A percentile compares a stretch with the other conserved stretches of the same genome.
These are phyloP conservation scores for Drosophila parabipectinata DNA, from an alignment of 1,140 invertebrate species.

Conservation along the genomic window DNA sequence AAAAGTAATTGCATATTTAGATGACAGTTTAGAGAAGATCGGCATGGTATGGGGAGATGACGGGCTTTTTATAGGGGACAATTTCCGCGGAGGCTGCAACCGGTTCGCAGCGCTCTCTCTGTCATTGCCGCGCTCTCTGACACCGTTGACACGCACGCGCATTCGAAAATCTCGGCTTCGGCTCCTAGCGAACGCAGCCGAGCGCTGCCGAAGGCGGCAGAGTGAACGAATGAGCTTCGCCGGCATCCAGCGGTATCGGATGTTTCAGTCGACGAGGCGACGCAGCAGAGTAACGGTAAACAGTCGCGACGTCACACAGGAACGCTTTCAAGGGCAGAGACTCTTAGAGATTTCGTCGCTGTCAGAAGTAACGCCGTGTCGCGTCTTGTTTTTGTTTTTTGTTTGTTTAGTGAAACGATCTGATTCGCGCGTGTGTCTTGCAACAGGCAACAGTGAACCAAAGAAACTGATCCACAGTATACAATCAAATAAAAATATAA, in stretches of 20 bases:
- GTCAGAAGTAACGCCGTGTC: constrained; percentile 1
- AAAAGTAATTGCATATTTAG: not conserved
- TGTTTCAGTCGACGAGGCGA: constrained; percentile 6
- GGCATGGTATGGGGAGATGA: not conserved
- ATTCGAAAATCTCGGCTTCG: not conserved
- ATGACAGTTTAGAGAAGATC: not conserved
- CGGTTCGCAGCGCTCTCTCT: not conserved
- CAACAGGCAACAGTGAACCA: constrained; percentile 12
- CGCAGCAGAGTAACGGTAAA: constrained; percentile 6
- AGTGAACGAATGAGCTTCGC: not conserved
- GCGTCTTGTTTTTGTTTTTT: constrained; percentile 63
- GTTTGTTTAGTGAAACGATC: constrained; percentile 33
- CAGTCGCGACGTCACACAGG: not conserved
- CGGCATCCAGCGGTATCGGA: not conserved
- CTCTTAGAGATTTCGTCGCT: constrained; percentile 13
- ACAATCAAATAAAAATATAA: not conserved
- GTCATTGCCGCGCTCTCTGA: not conserved
- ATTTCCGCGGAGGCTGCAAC: not conserved
- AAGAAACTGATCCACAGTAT: constrained; percentile 5
- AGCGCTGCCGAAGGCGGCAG: not conserved
- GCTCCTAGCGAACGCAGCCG: not conserved
- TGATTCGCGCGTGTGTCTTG: constrained; percentile 62
- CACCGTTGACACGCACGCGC: not conserved
- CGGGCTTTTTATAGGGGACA: not conserved
- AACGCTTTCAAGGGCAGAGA: not conserved